Evolutionary conservation across 2,888 invertebrate species (phyloP).

Genomic region (Helicoverpa assulta): DNA sequence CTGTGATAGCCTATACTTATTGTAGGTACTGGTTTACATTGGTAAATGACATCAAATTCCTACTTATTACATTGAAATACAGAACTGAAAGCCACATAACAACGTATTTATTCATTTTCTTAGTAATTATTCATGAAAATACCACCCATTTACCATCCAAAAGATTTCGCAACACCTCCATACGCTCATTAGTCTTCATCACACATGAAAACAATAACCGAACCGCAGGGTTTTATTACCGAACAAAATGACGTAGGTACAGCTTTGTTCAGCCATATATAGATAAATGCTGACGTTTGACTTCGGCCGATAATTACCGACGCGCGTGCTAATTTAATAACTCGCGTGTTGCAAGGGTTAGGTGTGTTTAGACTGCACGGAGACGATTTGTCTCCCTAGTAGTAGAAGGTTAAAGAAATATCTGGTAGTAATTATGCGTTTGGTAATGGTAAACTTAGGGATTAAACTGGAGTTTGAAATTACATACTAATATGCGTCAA

Average conservation of each 20-base stretch:
- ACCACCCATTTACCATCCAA: background rate
- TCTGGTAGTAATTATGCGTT: background rate
- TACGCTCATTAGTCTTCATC: conserved; percentile 39
- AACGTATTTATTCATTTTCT: background rate
- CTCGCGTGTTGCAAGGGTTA: conserved; percentile 72
- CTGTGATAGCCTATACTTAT: no score
- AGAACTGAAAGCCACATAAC: background rate
- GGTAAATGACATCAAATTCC: no score
- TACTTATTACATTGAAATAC: no score
- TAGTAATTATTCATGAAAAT: background rate
- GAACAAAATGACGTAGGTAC: conserved; percentile 54
- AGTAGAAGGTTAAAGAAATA: background rate
- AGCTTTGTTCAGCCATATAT: conserved; percentile 46
- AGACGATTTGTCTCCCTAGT: background rate
- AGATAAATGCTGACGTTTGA: conserved; percentile 73
- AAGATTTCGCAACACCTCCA: background rate
- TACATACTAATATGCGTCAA: no score
- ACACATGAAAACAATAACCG: conserved; percentile 53
- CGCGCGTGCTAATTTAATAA: conserved; percentile 88
- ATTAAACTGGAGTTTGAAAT: no score
- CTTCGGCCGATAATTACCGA: conserved; percentile 85
- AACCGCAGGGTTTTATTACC: conserved; percentile 55
- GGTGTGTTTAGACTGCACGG: conserved; percentile 65
- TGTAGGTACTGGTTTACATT: no score
- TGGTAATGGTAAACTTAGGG: no score